phyloP scores from a whole-genome alignment of 1,140 invertebrate genomes.

The Drosophila pseudoananassae region DNA sequence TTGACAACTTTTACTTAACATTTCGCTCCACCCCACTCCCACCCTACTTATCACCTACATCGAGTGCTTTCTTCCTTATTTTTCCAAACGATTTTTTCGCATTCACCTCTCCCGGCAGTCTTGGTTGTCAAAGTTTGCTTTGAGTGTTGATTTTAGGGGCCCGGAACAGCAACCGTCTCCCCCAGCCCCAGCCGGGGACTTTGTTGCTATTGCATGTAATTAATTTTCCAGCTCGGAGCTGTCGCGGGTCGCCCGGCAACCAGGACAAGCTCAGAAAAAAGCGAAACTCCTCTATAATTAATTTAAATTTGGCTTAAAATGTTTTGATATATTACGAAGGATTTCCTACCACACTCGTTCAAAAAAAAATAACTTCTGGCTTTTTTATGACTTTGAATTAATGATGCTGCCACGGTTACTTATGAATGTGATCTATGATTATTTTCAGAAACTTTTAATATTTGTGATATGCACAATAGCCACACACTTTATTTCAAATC shows the following conservation, averaged over 20 bases:
- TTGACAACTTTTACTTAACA: slow-evolving; percentile 51
- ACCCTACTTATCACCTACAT: slow-evolving; percentile 6
- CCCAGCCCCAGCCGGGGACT: slow-evolving; percentile 19
- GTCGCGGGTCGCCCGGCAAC: slow-evolving; percentile 17
- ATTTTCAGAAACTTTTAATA: not conserved
- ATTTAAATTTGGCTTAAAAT: slow-evolving; percentile 71
- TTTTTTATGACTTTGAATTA: too few relatives aligned
- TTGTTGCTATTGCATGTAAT: slow-evolving; percentile 67
- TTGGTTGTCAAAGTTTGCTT: slow-evolving; percentile 55
- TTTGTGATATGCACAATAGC: not conserved
- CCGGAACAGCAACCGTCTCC: slow-evolving; percentile 30
- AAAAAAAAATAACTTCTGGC: too few relatives aligned
- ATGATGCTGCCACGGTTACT: too few relatives aligned
- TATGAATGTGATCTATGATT: not conserved
- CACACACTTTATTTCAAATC: not conserved
- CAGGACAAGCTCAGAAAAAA: slow-evolving; percentile 11
- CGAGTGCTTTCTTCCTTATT: slow-evolving; percentile 6
- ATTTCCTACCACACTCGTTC: slow-evolving; percentile 2
- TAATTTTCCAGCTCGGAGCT: slow-evolving; percentile 59
- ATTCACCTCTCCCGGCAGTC: slow-evolving; percentile 8
- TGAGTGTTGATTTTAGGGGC: slow-evolving; percentile 62
- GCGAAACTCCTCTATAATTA: slow-evolving; percentile 49
- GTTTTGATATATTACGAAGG: slow-evolving; percentile 54
- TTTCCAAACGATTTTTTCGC: slow-evolving; percentile 4
- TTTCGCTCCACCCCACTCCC: not conserved